phyloP scores from a whole-genome alignment of 2,888 invertebrate genomes.

The Fragum fragum region DNA sequence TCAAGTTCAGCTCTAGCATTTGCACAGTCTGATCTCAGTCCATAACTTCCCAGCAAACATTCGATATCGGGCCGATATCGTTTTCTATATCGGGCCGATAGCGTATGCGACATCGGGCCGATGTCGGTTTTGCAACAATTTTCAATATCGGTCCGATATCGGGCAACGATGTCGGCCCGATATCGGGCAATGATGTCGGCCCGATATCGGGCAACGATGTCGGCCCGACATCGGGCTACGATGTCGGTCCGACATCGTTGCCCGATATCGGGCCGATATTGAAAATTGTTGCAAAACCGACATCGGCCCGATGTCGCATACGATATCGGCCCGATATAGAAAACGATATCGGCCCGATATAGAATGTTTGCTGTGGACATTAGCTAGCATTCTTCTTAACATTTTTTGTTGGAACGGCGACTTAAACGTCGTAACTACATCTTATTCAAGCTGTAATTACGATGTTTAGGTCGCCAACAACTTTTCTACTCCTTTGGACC shows the following conservation, averaged over 20 bases:
- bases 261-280: background rate
- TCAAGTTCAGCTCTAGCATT: too few relatives aligned
- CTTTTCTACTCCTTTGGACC: too few relatives aligned
- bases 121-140: too few relatives aligned
- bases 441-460: background rate
- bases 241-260: background rate
- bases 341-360: background rate
- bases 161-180: background rate
- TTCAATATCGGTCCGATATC: slow-evolving; percentile 1
- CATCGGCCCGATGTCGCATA: background rate
- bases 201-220: background rate
- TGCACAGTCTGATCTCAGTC: too few relatives aligned
- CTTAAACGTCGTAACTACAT: background rate
- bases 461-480: background rate
- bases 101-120: background rate
- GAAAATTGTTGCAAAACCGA: too few relatives aligned
- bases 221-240: background rate
- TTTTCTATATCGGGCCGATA: background rate
- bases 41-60: background rate
- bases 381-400: background rate
- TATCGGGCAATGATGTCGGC: background rate
- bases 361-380: background rate
- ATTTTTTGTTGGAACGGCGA: background rate
- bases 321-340: background rate
- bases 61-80: background rate